These are phyloP conservation scores for Gallinago media DNA, from an alignment of 2,113 vertebrate genomes.

Conservation along the genomic window DNA sequence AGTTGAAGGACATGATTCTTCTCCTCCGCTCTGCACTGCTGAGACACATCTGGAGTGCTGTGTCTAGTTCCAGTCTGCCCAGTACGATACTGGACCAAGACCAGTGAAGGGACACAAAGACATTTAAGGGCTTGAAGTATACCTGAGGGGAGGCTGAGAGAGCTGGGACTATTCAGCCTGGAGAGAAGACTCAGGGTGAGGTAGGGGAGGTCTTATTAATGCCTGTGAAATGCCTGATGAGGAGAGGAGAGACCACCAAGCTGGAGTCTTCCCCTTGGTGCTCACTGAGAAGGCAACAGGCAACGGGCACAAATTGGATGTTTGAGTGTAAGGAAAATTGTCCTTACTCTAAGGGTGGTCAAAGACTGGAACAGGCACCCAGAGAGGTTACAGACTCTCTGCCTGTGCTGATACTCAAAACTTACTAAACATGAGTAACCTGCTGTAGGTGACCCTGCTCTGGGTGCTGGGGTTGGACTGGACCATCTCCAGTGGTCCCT, in stretches of 20 bases:
- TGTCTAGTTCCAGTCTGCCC: not conserved
- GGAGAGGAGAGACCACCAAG: not conserved
- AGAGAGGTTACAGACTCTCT: not conserved
- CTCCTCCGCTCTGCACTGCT: not conserved
- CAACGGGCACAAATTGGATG: not conserved
- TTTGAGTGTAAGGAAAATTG: not conserved
- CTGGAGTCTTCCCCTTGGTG: not conserved
- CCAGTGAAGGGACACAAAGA: not conserved
- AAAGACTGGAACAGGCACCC: not conserved
- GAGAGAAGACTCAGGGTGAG: not conserved
- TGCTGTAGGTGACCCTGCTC: not conserved
- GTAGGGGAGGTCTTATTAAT: not conserved
- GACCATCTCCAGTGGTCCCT: not conserved
- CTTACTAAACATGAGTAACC: not conserved
- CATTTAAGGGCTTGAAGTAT: not conserved
- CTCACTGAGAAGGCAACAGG: not conserved
- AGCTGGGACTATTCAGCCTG: not conserved
- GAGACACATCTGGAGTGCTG: not conserved
- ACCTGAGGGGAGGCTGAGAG: not conserved
- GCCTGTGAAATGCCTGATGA: not conserved
- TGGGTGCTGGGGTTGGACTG: not conserved
- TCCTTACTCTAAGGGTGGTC: not conserved
- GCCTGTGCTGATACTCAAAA: not conserved
- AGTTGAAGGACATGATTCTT: not conserved
- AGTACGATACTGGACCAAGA: rapidly evolving